Base-by-base conservation (phyloP, 1,140 invertebrate species). In the Pentalonia nigronervosa region DNA sequence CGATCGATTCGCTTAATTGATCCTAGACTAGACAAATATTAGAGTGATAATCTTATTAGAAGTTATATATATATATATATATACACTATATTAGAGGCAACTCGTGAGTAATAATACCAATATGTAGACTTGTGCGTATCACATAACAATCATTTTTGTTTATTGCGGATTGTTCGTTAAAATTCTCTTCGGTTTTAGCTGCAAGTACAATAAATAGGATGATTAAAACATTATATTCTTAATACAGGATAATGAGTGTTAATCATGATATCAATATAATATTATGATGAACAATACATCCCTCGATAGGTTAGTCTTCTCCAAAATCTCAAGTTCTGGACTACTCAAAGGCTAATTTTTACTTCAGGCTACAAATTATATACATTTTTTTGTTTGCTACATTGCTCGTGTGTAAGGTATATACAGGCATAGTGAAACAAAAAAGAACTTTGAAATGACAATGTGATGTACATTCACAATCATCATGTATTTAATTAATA, bases 21-120 rank as follows among this genome's bases (percentile, higher is more conserved):
- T 48, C 41, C 25, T n/a, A 47, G 90, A 91, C 67, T 91, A 91
- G 67, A 92, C 25, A 25, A 84, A 83, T 34, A 76, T 91, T 34
- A 76, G 14, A 91, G 36, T 81, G 41, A 91, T 25, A 36, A 50
- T 60, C 36, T n/a, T 21, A 36, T 53, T 84, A 83, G 17, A 76
- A 76, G 90, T 67, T 60, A 47, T n/a, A 67, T 47, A 53, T 90
- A 36, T 41, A 47, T n/a, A 67, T 47, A 53, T 90, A 36, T 45
- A 86, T 45, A 86, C 47, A 87, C 60, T 76, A 76, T 76, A 87
- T 48, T 47, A 89, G 48, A 92, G 67, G 45, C 90, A 92, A 92
- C 67, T 91, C 50, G 41, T 91, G 50, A 91, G 41, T 45, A 45
- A 76, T 76, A 91, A 81, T 91, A 76, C 45, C 30, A 34, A n/a